Conservation (phyloP, 2,888 invertebrate species). For the Holacanthella duospinosa region DNA sequence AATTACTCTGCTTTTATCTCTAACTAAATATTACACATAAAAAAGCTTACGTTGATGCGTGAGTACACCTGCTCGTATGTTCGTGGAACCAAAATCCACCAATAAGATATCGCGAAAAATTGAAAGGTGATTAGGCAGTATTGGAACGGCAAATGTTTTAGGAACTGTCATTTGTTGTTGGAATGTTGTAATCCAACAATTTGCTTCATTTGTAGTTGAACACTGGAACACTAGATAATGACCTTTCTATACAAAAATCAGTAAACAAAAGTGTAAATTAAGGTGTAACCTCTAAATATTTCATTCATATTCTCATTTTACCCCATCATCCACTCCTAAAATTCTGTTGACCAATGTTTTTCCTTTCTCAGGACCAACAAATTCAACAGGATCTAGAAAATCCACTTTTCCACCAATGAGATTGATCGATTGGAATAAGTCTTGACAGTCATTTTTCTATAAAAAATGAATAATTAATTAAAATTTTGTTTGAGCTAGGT, state of each 20-base stretch:
- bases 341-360: constrained; percentile 37
- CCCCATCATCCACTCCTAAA: constrained; percentile 41
- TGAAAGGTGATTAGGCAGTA: constrained; percentile 39
- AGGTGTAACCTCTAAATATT: too few relatives aligned
- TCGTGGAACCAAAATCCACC: constrained; percentile 49
- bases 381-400: constrained; percentile 44
- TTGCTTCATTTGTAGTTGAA: constrained; percentile 42
- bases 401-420: constrained; percentile 47
- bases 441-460: constrained; percentile 43
- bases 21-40: too few relatives aligned
- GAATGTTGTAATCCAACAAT: constrained; percentile 47
- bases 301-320: constrained; percentile 32
- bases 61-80: constrained; percentile 49
- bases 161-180: constrained; percentile 32
- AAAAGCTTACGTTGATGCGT: constrained; percentile 45
- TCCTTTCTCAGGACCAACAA: constrained; percentile 46
- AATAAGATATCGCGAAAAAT: constrained; percentile 45
- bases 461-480: neutral
- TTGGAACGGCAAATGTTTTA: constrained; percentile 27
- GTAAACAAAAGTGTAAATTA: too few relatives aligned
- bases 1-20: too few relatives aligned
- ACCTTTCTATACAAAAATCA: constrained; percentile 42
- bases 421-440: constrained; percentile 43
- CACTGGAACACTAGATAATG: constrained; percentile 46
- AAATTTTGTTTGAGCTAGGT: too few relatives aligned